These are phyloP conservation scores for Cephus pulcher DNA, from an alignment of 2,888 invertebrate genomes.

Conservation along the genomic window DNA sequence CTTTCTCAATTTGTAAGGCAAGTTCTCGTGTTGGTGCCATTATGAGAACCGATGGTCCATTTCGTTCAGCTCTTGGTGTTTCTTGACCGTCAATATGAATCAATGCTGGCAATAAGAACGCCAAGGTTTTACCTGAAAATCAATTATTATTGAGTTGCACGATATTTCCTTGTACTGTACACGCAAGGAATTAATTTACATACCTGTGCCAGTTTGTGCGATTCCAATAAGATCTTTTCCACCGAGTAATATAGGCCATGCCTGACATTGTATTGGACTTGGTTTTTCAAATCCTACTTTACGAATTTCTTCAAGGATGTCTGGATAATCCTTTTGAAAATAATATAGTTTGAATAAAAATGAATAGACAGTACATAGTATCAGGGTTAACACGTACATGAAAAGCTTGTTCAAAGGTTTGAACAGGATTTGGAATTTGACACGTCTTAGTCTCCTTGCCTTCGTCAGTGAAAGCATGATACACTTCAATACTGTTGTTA, in stretches of 20 bases:
- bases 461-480: slow-evolving; percentile 73
- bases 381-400: slow-evolving; percentile 32
- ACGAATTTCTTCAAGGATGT: slow-evolving; percentile 82
- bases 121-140: slow-evolving; percentile 87
- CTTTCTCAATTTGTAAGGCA: slow-evolving; percentile 92
- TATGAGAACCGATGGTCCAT: slow-evolving; percentile 88
- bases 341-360: slow-evolving; percentile 3
- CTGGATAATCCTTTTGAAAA: slow-evolving; percentile 75
- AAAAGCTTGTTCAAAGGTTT: slow-evolving; percentile 79
- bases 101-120: slow-evolving; percentile 91
- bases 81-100: slow-evolving; percentile 92
- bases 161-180: background rate
- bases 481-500: slow-evolving; percentile 82
- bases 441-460: slow-evolving; percentile 55
- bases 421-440: slow-evolving; percentile 81
- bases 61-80: slow-evolving; percentile 76
- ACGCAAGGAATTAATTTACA: slow-evolving; percentile 18
- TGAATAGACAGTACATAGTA: background rate
- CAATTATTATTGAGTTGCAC: background rate
- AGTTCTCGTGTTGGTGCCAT: slow-evolving; percentile 94
- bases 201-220: slow-evolving; percentile 90
- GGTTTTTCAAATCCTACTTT: slow-evolving; percentile 86
- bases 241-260: slow-evolving; percentile 92
- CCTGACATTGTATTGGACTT: slow-evolving; percentile 92
- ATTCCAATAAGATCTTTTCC: slow-evolving; percentile 97